Evolutionary conservation across 1,140 invertebrate species (phyloP), one percentile per base, ranked within the genome.

Genomic region (Heliconius melpomene): DNA sequence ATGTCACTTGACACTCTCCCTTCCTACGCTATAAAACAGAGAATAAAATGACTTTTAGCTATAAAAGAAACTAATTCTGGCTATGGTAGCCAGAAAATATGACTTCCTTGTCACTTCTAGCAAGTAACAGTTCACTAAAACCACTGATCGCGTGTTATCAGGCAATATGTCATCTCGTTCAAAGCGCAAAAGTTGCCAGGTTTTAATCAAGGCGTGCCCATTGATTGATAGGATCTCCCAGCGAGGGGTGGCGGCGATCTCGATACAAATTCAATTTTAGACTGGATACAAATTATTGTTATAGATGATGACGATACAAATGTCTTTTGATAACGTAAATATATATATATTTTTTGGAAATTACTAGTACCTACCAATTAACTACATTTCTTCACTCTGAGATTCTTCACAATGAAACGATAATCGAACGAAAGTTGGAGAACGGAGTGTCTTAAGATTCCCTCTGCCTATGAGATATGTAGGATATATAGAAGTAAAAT

Each of bases 201-300:
- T 86, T 89, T 86, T 92, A 93, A 93, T 93, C 90, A 91, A 93
- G 90, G 91, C 84, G 90, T 82, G 89, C 87, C 90, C 80, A 92
- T 93, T 93, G 91, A 92, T 93, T 92, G 91, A 92, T 93, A 92
- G 85, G 83, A 90, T 89, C 88, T 80, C 75, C 85, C 85, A 83
- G 46, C 70, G 50, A 74, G 74, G 75, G 75, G 72, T 84, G 71
- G 60, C 72, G 76, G 73, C 75, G 83, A 79, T 78, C 79, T 77
- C 74, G 77, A 80, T 78, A 80, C 38, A 75, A 79, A 82, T 83
- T 83, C 77, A 80, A 80, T 80, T 81, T 71, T 32, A 66, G 71
- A 40, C 46, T 57, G 46, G 73, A 78, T 57, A 75, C 52, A 78
- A 78, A 72, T 50, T 79, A 66, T 66, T 75, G 11, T 11, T 75